These are phyloP conservation scores for Semnornis frantzii DNA, from an alignment of 2,113 vertebrate genomes.

Conservation along the genomic window DNA sequence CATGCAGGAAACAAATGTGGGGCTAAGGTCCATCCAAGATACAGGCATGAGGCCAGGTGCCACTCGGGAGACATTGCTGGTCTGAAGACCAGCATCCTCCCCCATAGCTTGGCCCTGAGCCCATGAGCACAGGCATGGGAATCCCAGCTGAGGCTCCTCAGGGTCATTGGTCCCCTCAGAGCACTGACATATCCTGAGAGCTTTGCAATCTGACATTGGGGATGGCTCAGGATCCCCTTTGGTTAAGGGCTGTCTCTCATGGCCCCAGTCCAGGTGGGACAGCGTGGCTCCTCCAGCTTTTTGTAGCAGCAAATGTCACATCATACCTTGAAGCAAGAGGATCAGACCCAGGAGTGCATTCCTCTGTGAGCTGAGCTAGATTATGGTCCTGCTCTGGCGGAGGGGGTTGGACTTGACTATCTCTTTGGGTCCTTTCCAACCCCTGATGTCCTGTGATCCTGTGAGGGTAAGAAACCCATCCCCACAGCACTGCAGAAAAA, in stretches of 20 bases:
- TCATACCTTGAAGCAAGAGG: background rate
- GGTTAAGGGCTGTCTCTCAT: background rate
- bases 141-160: background rate
- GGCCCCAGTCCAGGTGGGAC: background rate
- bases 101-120: background rate
- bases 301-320: background rate
- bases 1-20: background rate
- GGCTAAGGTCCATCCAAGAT: background rate
- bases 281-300: background rate
- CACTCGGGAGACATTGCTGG: background rate
- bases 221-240: background rate
- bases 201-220: background rate
- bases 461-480: background rate
- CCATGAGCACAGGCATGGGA: accelerated
- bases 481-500: accelerated
- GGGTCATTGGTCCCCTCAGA: background rate
- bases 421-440: too few species aligned
- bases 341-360: background rate
- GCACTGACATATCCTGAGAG: background rate
- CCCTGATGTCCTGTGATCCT: too few species aligned
- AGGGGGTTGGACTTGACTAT: too few species aligned
- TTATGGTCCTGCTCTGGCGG: too few species aligned
- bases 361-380: too few species aligned
- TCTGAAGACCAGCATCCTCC: background rate
- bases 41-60: background rate